Evolutionary conservation across 2,888 invertebrate species (phyloP), one percentile per base, ranked within the genome.

Genomic region (Limnephilus rhombicus): DNA sequence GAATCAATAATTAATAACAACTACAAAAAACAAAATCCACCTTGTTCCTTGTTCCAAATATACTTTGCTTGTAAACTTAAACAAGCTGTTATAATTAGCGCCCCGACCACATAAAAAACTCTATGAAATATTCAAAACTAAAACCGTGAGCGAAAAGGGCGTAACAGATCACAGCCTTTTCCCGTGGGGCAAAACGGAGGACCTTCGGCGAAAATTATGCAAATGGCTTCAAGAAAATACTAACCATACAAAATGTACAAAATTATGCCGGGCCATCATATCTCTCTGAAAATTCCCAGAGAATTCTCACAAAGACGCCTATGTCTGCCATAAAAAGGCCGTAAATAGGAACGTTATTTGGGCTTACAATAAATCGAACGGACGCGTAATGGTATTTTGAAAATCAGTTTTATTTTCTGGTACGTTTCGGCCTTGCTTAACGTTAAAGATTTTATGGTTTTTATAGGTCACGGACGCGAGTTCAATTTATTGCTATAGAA

Each of bases 91-190:
- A 37, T 83, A 83, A 83, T 83, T 83, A 83, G 83, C 37, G 18
- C 5, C 68, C 1, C 24, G n/a, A 68, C 37, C 41, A 86, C 49
- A 24, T 41, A 86, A 49, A 53, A 88, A 88, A 68, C 31, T 88
- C 80, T 29, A 88, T 88, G 13, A 88, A 88, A 88, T 88, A 88
- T 88, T 88, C 88, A 88, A 88, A 88, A 31, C 68, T 18, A 88
- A 68, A 88, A 80, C 88, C 88, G 68, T 13, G 34, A 53, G 37
- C n/a, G 18, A 88, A 88, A 80, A 80, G n/a, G 41, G 37, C 31
- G 88, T 34, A 37, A 88, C 11, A 34, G 31, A 34, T 80, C 34
- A 88, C 24, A 34, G 53, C 34, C 31, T 31, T 13, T 7, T 37
- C 68, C 24, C 24, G 68, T 31, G 41, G 0, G 29, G 29, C 34